Conservation (phyloP, 2,888 invertebrate species). For the Torymus auratus region DNA sequence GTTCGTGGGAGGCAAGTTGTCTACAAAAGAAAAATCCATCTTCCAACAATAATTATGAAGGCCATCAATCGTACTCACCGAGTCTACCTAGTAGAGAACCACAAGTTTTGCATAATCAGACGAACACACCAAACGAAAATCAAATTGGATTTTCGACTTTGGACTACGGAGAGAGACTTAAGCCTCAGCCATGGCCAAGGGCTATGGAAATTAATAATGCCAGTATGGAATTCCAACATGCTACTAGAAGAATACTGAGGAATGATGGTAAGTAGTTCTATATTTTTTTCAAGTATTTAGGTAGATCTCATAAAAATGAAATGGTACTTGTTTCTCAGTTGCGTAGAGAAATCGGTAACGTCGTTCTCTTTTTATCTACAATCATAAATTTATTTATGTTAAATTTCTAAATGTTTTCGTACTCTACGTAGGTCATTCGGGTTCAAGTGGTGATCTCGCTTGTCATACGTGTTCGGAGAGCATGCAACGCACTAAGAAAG, state of each 20-base stretch:
- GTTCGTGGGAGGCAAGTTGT: constrained; percentile 48
- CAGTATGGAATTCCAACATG: constrained; percentile 55
- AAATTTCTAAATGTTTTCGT: constrained; percentile 8
- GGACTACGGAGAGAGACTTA: constrained; percentile 58
- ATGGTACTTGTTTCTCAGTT: no score
- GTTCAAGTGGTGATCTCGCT: constrained; percentile 69
- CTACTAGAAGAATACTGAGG: constrained; percentile 62
- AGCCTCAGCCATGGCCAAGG: constrained; percentile 50
- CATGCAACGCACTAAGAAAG: constrained; percentile 66
- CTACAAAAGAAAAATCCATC: constrained; percentile 46
- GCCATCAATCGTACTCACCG: constrained; percentile 32
- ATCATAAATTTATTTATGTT: constrained; percentile 9
- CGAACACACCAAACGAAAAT: constrained; percentile 31
- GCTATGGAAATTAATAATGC: constrained; percentile 34
- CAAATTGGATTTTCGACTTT: constrained; percentile 47
- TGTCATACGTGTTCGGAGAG: constrained; percentile 66
- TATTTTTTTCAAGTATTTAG: neutral
- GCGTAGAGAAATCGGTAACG: neutral
- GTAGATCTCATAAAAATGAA: no score
- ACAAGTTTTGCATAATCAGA: constrained; percentile 18
- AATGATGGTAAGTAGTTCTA: constrained; percentile 65
- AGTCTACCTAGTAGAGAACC: constrained; percentile 18
- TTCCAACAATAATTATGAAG: constrained; percentile 47
- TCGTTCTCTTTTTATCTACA: neutral
- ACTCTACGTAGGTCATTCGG: constrained; percentile 65